Conservation (phyloP, 2,888 invertebrate species). For the Gryllus longicercus region DNA sequence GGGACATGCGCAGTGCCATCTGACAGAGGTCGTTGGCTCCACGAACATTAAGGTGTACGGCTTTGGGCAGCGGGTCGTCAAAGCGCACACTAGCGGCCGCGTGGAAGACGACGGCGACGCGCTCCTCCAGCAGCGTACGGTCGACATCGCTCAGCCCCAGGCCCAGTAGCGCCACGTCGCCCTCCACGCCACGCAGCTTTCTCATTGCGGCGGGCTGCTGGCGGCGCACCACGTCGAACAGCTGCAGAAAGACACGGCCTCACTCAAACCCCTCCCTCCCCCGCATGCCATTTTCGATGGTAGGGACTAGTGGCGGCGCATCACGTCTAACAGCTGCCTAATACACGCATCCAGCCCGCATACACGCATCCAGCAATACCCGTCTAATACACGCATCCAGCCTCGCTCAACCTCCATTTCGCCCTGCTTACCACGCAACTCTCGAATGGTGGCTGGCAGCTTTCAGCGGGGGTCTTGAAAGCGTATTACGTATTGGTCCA, state of each 20-base stretch:
- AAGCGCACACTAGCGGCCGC: background rate
- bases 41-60: background rate
- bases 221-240: background rate
- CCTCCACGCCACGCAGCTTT: background rate
- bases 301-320: too few relatives aligned
- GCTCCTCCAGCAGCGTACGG: background rate
- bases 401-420: too few relatives aligned
- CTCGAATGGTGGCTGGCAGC: too few relatives aligned
- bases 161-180: background rate
- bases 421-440: too few relatives aligned
- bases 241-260: background rate
- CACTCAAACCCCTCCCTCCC: too few relatives aligned
- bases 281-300: too few relatives aligned
- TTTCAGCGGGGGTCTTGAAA: too few relatives aligned
- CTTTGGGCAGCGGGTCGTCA: background rate
- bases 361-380: too few relatives aligned
- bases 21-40: background rate
- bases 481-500: too few relatives aligned
- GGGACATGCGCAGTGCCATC: background rate
- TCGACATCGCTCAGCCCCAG: background rate
- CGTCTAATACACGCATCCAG: too few relatives aligned
- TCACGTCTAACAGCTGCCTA: too few relatives aligned
- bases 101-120: background rate
- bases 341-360: too few relatives aligned
- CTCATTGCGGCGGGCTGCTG: background rate